Evolutionary conservation across 2,113 vertebrate species (phyloP), one percentile per base, ranked within the genome.

Genomic region (Cheirogaleus medius): DNA sequence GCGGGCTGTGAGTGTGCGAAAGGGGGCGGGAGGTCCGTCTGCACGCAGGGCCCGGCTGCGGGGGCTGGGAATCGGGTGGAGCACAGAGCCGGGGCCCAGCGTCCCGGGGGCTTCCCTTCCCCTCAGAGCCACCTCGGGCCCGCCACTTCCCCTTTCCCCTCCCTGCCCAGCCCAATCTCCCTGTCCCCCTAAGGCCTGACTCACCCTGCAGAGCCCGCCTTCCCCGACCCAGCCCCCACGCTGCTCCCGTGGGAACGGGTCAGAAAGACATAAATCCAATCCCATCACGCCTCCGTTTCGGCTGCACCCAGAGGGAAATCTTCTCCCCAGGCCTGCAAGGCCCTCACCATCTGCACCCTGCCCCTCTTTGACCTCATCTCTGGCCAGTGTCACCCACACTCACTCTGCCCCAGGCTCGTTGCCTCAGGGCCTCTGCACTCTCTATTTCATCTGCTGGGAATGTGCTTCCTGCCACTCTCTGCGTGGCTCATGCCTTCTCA

Each of bases 331-430:
- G 21, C 27, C 52, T 2, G 3, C 25, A 23, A 54, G 73, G 37
- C 14, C 47, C 32, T 81, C 6, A 1, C 0, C 6, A 21, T n/a
- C 42, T 5, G 49, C 8, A 20, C 27, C n/a, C 13, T 15, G 34
- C 42, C 3, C 15, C 11, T 34, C 76, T 68, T 18, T 54, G 44
- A 80, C 27, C 39, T 73, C 49, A 5, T 52, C n/a, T 44, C 34
- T n/a, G 39, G 21, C n/a, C 34, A 18, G 7, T 60, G n/a, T 15
- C 44, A 13, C 32, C 29, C 37, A 34, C 18, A 25, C 52, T 92
- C 60, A 6, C 13, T 20, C 56, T 52, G 49, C 20, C 47, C n/a
- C 10, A 5, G 13, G 69, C 52, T 83, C 69, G 6, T 60, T 71
- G 90, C 81, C 56, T 17, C 63, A 29, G 52, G 74, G 27, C 84